Evolutionary conservation across 2,888 invertebrate species (phyloP).

Genomic region (Temnothorax unifasciatus): DNA sequence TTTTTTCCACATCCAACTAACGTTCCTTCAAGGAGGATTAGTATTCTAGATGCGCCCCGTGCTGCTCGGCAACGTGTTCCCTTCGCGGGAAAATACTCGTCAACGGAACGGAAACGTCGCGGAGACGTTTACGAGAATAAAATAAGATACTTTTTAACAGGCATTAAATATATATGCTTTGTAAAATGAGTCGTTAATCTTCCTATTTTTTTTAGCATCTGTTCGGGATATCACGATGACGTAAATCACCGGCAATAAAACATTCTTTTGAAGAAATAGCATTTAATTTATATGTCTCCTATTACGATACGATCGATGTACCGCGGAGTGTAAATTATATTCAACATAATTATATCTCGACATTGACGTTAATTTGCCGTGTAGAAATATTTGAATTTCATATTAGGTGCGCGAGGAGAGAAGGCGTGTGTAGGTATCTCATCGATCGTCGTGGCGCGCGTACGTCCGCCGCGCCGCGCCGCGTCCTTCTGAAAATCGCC

Average conservation of each 20-base stretch:
- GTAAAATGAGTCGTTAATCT: not conserved
- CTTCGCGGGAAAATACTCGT: not conserved
- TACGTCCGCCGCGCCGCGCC: not conserved
- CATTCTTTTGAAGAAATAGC: not conserved
- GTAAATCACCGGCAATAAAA: not conserved
- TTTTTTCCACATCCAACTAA: not conserved
- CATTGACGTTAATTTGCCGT: too few species aligned
- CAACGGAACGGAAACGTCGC: not conserved
- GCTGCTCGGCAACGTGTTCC: not conserved
- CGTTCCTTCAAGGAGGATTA: not conserved
- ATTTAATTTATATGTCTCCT: not conserved
- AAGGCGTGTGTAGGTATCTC: not conserved
- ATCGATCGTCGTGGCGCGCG: conserved; percentile 8
- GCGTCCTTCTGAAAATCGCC: conserved; percentile 12
- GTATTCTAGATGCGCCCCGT: too few species aligned
- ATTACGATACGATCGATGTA: not conserved
- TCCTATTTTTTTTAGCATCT: not conserved
- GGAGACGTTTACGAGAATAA: not conserved
- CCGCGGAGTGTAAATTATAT: conserved; percentile 12
- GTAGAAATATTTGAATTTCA: conserved; percentile 40
- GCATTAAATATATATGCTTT: not conserved
- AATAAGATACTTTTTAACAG: not conserved
- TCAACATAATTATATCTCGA: not conserved
- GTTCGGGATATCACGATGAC: not conserved
- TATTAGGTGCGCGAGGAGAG: not conserved